phyloP scores from a whole-genome alignment of 2,113 vertebrate species.

The Catharus minimus region DNA sequence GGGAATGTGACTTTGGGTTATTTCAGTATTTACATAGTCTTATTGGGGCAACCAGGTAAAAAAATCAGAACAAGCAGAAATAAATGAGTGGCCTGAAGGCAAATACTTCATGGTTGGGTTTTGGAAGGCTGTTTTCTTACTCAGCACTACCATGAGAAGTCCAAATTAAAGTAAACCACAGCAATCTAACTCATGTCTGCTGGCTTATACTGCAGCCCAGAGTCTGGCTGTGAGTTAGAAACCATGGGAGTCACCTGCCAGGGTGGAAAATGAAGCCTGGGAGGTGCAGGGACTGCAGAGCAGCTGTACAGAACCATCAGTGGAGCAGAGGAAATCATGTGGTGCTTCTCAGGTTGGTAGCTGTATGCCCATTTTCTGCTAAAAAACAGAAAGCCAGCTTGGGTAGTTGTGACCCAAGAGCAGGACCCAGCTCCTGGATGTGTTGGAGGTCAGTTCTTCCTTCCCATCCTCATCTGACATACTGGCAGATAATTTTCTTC shows the following conservation, averaged over 20 bases:
- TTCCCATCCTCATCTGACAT: background rate
- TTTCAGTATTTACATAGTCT: slow-evolving; percentile 8
- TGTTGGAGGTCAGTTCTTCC: background rate
- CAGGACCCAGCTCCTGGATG: background rate
- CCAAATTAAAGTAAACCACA: background rate
- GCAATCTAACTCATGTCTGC: fast-evolving
- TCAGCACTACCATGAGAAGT: background rate
- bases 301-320: background rate
- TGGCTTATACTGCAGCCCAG: background rate
- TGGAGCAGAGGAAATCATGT: background rate
- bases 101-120: background rate
- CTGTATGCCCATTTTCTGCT: background rate
- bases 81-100: background rate
- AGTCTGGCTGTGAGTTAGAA: background rate
- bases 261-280: background rate
- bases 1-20: background rate
- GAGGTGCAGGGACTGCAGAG: background rate
- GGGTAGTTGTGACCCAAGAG: background rate
- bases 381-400: background rate
- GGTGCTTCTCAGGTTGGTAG: background rate
- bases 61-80: background rate
- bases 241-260: background rate
- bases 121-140: background rate
- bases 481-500: background rate
- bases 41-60: background rate